These are phyloP conservation scores for Ophonus ardosiacus DNA, from an alignment of 2,888 invertebrate species.

Conservation along the genomic window DNA sequence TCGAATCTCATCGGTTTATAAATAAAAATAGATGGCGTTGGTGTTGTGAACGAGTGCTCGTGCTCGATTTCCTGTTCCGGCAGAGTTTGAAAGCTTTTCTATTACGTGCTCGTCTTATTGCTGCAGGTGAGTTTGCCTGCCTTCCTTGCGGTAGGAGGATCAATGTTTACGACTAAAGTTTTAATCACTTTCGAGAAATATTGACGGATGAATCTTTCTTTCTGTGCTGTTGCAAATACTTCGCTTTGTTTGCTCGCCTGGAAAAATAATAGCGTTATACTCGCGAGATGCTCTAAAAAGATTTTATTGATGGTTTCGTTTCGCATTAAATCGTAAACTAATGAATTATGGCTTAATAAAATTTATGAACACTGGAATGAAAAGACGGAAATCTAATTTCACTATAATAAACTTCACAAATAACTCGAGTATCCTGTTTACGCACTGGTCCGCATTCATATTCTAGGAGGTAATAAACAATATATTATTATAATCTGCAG, in stretches of 20 bases:
- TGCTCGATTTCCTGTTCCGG: slow-evolving; percentile 42
- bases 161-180: slow-evolving; percentile 49
- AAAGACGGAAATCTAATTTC: slow-evolving; percentile 8
- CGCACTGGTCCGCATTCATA: neutral
- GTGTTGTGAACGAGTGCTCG: neutral
- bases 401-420: neutral
- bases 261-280: slow-evolving; percentile 31
- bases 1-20: slow-evolving; percentile 30
- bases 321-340: slow-evolving; percentile 29
- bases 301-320: slow-evolving; percentile 14
- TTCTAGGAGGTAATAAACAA: no score
- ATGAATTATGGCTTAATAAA: slow-evolving; percentile 25
- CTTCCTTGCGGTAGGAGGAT: slow-evolving; percentile 10
- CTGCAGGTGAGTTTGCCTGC: slow-evolving; percentile 1
- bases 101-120: slow-evolving; percentile 34
- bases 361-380: slow-evolving; percentile 21
- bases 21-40: slow-evolving; percentile 32
- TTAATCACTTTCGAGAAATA: slow-evolving; percentile 49
- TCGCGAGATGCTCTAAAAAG: slow-evolving; percentile 17
- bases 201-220: slow-evolving; percentile 42
- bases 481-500: no score
- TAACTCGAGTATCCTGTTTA: neutral
- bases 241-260: neutral
- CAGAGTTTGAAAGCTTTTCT: slow-evolving; percentile 44
- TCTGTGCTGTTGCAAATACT: slow-evolving; percentile 14